Evolutionary conservation across 2,113 vertebrate species (phyloP), one percentile per base, ranked within the genome.

Genomic region (Hemiscyllium ocellatum): DNA sequence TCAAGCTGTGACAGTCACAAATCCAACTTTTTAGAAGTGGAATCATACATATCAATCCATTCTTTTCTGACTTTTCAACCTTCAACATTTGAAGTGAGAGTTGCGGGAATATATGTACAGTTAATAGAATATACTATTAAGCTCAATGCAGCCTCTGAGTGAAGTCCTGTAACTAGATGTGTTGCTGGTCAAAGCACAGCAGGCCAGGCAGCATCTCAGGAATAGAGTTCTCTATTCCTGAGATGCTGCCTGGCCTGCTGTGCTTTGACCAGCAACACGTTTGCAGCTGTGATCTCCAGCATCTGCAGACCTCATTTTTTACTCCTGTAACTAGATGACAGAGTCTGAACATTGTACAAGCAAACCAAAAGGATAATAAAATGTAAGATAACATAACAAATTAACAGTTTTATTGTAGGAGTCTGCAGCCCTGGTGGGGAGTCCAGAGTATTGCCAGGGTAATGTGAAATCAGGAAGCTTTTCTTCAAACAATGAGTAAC

Each of bases 321-420:
- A n/a, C n/a, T 66, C 89, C 56, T 5, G 37, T 66, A 83, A 93
- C 29, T 8, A 93, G 33, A 22, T 93, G 61, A n/a, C 89, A 90
- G 52, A 93, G 61, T 93, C 61, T 66, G 33, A 4, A 22, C n/a
- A 37, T 65, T 22, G 13, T 65, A 61, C 33, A 93, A 68, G 33
- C n/a, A 66, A 66, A n/a, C 61, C 29, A 13, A 93, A 66, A n/a
- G 19, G n/a, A 93, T 68, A 96, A 96, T 96, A 97, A 96, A 96
- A 95, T 96, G 89, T 65, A 93, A n/a, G 33, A 66, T 65, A 93
- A 66, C 66, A 93, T 66, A 93, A 68, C 19, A 65, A n/a, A 66
- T 68, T 68, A 22, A 33, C 65, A 65, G 61, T 93, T 33, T 42
- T 68, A 83, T 37, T 22, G 33, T 22, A 56, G 22, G 61, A 93